Evolutionary conservation across 2,113 vertebrate genomes (phyloP), one percentile per base, ranked within the genome.

Genomic region (Prinia subflava): DNA sequence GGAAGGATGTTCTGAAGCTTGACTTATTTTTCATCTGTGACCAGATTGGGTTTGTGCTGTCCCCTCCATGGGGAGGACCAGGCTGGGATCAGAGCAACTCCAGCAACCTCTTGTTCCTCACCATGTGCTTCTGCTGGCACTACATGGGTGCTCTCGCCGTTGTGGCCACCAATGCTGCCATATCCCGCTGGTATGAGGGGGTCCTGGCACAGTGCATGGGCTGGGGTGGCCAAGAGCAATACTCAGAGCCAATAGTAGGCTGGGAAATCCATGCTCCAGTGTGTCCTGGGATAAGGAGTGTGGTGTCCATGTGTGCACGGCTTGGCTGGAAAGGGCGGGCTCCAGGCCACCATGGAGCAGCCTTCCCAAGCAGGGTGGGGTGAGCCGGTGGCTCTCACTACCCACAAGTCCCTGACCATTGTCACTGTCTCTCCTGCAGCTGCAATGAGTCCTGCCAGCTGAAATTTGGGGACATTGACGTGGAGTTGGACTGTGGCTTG

Each of bases 81-180:
- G 18, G 95, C 33, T 99, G 99, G 99, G 96, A 98, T 27, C 85
- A 96, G 83, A 84, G 57, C 0, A 83, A 90, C 33, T 95, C 95
- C 14, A 89, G 35, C 80, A 99, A 99, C 88, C 37, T 98, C 62
- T 96, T 96, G 63, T 98, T 99, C 47, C 94, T 99, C 93, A 99
- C 99, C 16, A 98, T 99, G 98, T 99, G 98, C 90, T 99, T 98
- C 98, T 99, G 98, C 94, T 99, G 99, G 99, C 99, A 99, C 91
- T 96, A 98, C 4, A 77, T 94, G 1, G 94, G 97, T 0, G 97
- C 98, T 21, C 41, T 99, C 6, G 41, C 97, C 2, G 31, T 98
- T 33, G 70, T 98, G 70, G 73, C 90, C 3, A 33, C 96, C 17
- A 98, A 95, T 9, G 95, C 98, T 2, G 94, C 84, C 7, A 28